Conservation (phyloP, 2,888 invertebrate genomes). For the Balanococcus diminutus region DNA sequence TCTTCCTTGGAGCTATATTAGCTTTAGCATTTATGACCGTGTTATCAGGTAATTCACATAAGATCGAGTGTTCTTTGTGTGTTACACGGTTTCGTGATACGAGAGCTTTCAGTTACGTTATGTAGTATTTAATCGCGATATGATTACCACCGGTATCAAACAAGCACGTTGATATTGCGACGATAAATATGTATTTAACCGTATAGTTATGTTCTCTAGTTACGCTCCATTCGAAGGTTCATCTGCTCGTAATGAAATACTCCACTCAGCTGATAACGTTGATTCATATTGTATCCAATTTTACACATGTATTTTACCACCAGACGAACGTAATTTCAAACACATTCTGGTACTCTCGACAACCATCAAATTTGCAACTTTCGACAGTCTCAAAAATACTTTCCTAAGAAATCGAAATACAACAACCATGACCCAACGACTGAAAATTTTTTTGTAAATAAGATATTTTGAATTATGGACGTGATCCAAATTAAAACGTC, state of each 20-base stretch:
- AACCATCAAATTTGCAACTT: no score
- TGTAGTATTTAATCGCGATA: background rate
- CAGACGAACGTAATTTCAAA: background rate
- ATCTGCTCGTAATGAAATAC: background rate
- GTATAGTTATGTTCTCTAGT: background rate
- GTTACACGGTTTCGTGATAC: background rate
- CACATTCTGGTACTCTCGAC: no score
- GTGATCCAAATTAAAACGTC: background rate
- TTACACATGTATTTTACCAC: background rate
- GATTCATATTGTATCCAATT: background rate
- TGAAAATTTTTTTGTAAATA: background rate
- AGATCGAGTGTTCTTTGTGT: background rate
- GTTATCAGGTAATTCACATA: slow-evolving; percentile 72
- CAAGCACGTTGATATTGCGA: background rate
- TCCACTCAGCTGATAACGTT: background rate
- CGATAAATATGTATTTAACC: background rate
- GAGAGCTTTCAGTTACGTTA: no score
- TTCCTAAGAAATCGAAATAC: background rate
- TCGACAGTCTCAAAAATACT: background rate
- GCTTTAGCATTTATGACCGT: slow-evolving; percentile 94
- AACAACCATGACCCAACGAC: background rate
- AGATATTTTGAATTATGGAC: background rate
- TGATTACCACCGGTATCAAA: background rate
- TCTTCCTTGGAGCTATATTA: slow-evolving; percentile 90
- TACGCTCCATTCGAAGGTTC: background rate